Conservation (phyloP, 2,113 vertebrate species). For the Rhodinocichla rosea region DNA sequence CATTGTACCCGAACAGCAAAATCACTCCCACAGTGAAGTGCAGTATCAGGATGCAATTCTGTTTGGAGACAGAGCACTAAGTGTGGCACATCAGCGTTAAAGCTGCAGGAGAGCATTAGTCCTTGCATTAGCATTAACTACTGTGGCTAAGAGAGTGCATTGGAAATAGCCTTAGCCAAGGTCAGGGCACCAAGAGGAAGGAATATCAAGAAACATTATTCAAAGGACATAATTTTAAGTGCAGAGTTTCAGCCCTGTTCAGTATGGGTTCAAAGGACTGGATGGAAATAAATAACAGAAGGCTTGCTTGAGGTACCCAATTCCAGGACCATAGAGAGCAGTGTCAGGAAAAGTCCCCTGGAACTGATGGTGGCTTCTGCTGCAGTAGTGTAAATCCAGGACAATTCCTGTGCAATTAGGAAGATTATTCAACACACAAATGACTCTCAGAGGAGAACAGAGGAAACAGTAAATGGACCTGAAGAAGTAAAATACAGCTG, state of each 20-base stretch:
- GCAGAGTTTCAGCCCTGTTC: neutral
- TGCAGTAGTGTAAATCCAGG: neutral
- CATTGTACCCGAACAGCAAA: neutral
- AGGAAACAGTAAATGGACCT: neutral
- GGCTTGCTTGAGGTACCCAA: neutral
- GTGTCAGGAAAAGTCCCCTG: neutral
- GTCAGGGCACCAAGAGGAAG: neutral
- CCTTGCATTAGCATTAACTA: conserved; percentile 35
- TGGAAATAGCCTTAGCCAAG: neutral
- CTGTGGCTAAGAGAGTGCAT: neutral
- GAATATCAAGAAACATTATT: neutral
- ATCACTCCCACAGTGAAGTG: conserved; percentile 2
- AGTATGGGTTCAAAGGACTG: neutral
- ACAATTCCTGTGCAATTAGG: neutral
- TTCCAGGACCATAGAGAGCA: neutral
- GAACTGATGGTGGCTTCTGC: neutral
- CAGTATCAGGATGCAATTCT: neutral
- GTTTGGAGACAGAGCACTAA: neutral
- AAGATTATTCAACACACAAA: neutral
- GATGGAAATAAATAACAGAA: conserved; percentile 4
- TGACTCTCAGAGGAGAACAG: neutral
- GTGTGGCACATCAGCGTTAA: neutral
- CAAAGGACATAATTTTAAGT: neutral
- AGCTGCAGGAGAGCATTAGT: conserved; percentile 14
- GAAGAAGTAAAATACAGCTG: neutral